phyloP scores from a whole-genome alignment of 2,797 vertebrate species.

The Coranthus polyacanthus region DNA sequence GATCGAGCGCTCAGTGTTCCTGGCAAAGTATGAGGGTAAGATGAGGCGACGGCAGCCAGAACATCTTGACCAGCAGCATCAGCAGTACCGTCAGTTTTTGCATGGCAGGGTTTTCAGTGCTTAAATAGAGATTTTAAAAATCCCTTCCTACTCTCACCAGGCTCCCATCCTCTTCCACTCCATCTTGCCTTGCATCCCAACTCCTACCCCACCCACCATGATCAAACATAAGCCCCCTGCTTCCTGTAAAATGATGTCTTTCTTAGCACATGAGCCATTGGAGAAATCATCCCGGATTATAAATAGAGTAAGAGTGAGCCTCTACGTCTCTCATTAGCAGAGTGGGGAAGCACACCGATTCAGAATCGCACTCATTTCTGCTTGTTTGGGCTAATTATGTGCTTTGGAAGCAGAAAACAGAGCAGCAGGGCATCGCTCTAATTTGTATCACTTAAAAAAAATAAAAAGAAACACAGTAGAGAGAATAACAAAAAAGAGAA shows the following conservation, averaged over 20 bases:
- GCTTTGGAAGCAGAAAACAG: constrained; percentile 78
- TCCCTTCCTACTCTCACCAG: constrained; percentile 46
- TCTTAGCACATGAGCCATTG: constrained; percentile 75
- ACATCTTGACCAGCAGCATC: constrained; percentile 47
- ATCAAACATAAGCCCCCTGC: constrained; percentile 68
- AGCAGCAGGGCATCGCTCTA: constrained; percentile 81
- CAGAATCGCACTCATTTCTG: constrained; percentile 78
- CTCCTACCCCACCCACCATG: constrained; percentile 61
- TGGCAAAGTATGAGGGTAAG: constrained; percentile 72
- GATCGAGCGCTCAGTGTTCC: constrained; percentile 70
- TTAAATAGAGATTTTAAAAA: constrained; percentile 57
- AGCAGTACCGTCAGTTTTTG: constrained; percentile 55
- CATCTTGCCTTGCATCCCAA: constrained; percentile 38
- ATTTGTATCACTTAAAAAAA: constrained; percentile 76
- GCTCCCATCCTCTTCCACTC: constrained; percentile 30
- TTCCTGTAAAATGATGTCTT: constrained; percentile 69
- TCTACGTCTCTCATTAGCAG: constrained; percentile 78
- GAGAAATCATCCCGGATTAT: constrained; percentile 78
- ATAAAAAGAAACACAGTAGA: constrained; percentile 31
- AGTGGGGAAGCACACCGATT: constrained; percentile 65
- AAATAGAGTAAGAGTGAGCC: constrained; percentile 78
- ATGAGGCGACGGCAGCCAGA: constrained; percentile 20
- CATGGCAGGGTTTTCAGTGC: constrained; percentile 41
- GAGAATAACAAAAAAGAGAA: constrained; percentile 44
- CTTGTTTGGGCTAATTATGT: constrained; percentile 84